Percentiles rank a stretch among this genome's conserved stretches.
Evolutionary conservation across 2,113 vertebrate genomes (phyloP).

Genomic region (Apodemus sylvaticus): DNA sequence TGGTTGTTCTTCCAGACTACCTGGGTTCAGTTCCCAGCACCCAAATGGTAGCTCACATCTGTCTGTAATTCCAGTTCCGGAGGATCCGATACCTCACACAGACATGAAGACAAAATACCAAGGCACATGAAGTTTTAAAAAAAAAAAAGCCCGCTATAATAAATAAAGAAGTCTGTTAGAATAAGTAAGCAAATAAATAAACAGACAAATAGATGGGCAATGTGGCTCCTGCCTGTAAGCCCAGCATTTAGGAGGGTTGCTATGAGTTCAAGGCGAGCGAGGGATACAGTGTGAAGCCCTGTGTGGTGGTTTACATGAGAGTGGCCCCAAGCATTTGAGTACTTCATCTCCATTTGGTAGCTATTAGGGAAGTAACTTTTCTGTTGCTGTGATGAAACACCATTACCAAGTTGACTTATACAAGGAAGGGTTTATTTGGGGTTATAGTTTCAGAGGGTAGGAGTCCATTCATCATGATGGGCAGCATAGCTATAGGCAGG

Average conservation of each 20-base stretch:
- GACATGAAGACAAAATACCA: background rate
- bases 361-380: background rate
- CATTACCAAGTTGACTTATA: background rate
- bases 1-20: background rate
- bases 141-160: too few relatives aligned
- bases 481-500: background rate
- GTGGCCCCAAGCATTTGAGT: background rate
- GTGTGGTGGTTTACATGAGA: background rate
- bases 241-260: background rate
- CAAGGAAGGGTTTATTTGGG: background rate
- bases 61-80: background rate
- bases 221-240: background rate
- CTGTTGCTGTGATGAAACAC: background rate
- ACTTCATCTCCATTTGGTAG: background rate
- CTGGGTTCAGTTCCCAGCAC: background rate
- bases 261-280: background rate
- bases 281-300: background rate
- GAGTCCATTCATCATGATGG: background rate
- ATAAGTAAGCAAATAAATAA: too few relatives aligned
- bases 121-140: background rate
- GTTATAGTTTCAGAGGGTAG: background rate
- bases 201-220: background rate
- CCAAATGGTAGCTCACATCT: background rate
- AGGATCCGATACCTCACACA: background rate
- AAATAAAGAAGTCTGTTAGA: too few relatives aligned